These are phyloP conservation scores for Oryzias sinensis DNA, from an alignment of 2,797 vertebrate species.

Conservation along the genomic window DNA sequence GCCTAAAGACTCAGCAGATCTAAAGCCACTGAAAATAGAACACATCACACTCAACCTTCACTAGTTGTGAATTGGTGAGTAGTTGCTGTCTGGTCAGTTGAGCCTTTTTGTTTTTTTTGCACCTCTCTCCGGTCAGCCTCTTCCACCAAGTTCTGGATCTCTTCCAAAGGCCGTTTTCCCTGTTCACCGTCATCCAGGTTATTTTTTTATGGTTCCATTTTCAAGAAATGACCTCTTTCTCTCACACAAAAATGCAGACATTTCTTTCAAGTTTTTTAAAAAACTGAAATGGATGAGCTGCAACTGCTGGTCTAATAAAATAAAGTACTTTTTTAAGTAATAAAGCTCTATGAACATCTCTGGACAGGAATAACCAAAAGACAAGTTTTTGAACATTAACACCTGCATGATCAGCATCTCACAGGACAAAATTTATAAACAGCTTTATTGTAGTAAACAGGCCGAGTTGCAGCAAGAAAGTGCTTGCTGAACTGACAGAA, in stretches of 20 bases:
- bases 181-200: slow-evolving; percentile 16
- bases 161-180: slow-evolving; percentile 36
- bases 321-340: slow-evolving; percentile 25
- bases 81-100: slow-evolving; percentile 30
- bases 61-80: no score
- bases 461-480: no score
- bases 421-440: no score
- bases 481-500: no score
- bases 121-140: slow-evolving; percentile 40
- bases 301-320: neutral
- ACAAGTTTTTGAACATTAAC: no score
- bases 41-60: no score
- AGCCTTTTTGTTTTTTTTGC: slow-evolving; percentile 38
- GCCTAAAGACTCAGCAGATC: neutral
- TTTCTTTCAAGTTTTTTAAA: slow-evolving; percentile 16
- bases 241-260: slow-evolving; percentile 5
- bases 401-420: no score
- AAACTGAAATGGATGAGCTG: slow-evolving; percentile 3
- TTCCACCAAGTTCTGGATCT: slow-evolving; percentile 60
- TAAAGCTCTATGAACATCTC: neutral
- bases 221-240: slow-evolving; percentile 18
- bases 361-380: no score
- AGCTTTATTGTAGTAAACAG: no score
- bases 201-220: slow-evolving; percentile 6
- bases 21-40: neutral